Evolutionary conservation across 2,888 invertebrate genomes (phyloP).

Genomic region (Miltochrista miniata): DNA sequence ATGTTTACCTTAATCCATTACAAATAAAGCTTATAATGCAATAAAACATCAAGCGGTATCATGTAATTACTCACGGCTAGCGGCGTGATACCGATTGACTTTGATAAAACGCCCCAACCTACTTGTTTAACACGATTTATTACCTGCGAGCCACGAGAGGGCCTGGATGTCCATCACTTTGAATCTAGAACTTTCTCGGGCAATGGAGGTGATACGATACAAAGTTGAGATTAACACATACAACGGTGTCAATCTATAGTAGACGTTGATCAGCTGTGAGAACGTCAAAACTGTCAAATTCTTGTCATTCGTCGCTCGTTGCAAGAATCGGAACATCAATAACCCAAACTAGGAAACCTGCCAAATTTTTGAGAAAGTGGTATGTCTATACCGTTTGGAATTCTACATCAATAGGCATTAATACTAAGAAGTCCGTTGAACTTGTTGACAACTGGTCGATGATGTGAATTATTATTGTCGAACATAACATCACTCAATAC

Average conservation of each 20-base stretch:
- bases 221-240: not conserved
- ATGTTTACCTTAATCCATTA: conserved; percentile 14
- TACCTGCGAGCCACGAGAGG: conserved; percentile 75
- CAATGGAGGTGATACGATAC: conserved; percentile 32
- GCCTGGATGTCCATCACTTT: conserved; percentile 51
- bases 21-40: conserved; percentile 23
- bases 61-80: conserved; percentile 74
- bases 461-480: conserved; percentile 9
- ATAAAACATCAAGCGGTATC: conserved; percentile 32
- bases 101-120: conserved; percentile 82
- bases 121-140: conserved; percentile 83
- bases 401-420: not conserved
- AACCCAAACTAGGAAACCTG: not conserved
- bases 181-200: conserved; percentile 39
- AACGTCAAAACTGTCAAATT: not conserved
- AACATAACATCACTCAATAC: conserved; percentile 6
- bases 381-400: not conserved
- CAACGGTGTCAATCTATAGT: no score
- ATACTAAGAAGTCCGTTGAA: not conserved
- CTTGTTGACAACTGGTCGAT: conserved; percentile 10
- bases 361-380: not conserved
- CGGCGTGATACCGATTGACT: conserved; percentile 80
- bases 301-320: no score
- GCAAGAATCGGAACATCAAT: no score
- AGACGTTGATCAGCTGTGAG: no score